These are phyloP conservation scores for Oryzias woworae DNA, from an alignment of 2,113 vertebrate genomes.

Conservation along the genomic window DNA sequence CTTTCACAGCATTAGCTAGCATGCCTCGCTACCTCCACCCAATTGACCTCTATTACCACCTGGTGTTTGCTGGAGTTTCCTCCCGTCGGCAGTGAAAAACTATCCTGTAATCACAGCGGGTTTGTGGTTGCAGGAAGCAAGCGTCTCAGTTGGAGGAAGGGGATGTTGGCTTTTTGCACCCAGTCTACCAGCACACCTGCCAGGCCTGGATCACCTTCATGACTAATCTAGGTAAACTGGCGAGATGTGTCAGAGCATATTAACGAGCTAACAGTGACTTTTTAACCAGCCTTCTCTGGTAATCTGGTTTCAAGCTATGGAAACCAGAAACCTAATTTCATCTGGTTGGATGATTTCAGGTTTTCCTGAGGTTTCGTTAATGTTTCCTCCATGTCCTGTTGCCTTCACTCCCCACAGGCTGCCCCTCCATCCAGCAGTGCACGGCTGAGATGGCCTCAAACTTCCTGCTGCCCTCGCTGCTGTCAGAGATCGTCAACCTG, in stretches of 20 bases:
- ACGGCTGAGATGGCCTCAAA: constrained; percentile 86
- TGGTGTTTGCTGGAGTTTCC: too few relatives aligned
- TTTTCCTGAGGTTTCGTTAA: too few relatives aligned
- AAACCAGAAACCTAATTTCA: too few relatives aligned
- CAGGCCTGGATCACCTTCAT: constrained; percentile 88
- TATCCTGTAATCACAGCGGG: neutral
- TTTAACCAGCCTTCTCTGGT: too few relatives aligned
- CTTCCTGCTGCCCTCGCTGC: constrained; percentile 89
- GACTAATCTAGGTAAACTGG: constrained; percentile 79
- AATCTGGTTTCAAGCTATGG: too few relatives aligned
- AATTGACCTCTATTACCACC: too few relatives aligned
- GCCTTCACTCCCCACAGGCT: constrained; percentile 74
- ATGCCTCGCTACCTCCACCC: too few relatives aligned
- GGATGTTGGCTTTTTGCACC: constrained; percentile 84
- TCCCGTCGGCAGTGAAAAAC: too few relatives aligned
- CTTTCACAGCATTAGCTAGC: too few relatives aligned
- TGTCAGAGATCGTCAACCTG: constrained; percentile 86
- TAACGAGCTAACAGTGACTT: neutral
- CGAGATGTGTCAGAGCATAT: neutral
- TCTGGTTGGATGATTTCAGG: too few relatives aligned
- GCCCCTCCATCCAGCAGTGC: constrained; percentile 89
- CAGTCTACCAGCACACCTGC: constrained; percentile 80
- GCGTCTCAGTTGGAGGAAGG: constrained; percentile 89
- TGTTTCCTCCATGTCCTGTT: neutral
- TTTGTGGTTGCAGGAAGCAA: constrained; percentile 77